These are phyloP conservation scores for Caranx melampygus DNA, from an alignment of 2,113 vertebrate genomes.

Conservation along the genomic window DNA sequence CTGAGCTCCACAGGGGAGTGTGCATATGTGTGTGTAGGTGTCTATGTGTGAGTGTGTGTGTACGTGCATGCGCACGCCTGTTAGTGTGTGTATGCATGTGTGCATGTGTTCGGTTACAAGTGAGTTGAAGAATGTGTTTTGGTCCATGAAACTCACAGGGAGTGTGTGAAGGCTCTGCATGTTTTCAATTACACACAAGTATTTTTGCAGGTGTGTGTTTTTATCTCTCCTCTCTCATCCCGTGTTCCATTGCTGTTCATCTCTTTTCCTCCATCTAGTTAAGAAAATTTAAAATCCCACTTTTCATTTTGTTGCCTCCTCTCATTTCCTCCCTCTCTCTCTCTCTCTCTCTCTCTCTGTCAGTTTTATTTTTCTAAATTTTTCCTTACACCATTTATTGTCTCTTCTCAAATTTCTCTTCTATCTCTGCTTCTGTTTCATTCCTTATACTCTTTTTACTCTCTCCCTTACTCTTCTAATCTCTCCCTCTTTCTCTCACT, in stretches of 20 bases:
- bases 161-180: conserved; percentile 65
- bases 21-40: conserved; percentile 48
- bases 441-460: neutral
- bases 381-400: neutral
- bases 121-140: conserved; percentile 74
- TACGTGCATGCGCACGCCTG: too few species aligned
- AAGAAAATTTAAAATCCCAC: neutral
- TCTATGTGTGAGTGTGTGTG: conserved; percentile 24
- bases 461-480: conserved; percentile 16
- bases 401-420: neutral
- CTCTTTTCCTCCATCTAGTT: neutral
- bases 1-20: conserved; percentile 75
- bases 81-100: conserved; percentile 57
- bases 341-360: neutral
- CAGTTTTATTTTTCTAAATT: too few species aligned
- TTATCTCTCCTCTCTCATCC: conserved; percentile 5
- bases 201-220: conserved; percentile 71
- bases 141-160: conserved; percentile 63
- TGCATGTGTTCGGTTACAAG: conserved; percentile 54
- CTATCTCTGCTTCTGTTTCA: neutral
- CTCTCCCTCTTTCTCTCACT: conserved; percentile 28
- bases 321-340: neutral
- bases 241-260: neutral
- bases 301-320: neutral
- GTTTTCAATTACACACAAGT: conserved; percentile 75